Base-by-base conservation (phyloP, 2,888 invertebrate genomes). In the Amblyjoppa proteus region DNA sequence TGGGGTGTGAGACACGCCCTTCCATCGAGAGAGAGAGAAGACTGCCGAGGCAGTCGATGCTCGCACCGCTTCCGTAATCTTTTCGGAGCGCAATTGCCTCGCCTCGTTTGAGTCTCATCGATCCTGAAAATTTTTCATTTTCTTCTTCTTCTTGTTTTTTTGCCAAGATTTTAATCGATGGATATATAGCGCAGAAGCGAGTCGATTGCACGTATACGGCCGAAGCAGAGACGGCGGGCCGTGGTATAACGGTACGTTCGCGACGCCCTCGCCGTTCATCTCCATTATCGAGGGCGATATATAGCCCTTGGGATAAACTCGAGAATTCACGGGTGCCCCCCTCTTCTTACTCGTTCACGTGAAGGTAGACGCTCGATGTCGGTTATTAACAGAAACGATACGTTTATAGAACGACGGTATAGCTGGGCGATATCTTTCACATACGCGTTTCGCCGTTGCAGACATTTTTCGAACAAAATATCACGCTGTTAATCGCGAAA, bases 221-320 rank as follows among this genome's bases (percentile, higher is more conserved):
- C 56, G 77, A 49, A n/a, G 16, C 61, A 31, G 61, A 34, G 6
- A 2, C 31, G 3, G 61, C 13, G 34, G 34, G 20, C 31, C 34
- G 16, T 6, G 9, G 64, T 61, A 20, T 61, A 20, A 56, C 53
- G 70, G 51, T 31, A 34, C 34, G 56, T 66, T 34, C 73, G n/a
- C 66, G 56, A 58, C 41, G 73, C 58, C 49, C 51, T n/a, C 53
- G 56, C 74, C 74, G 79, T 83, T 79, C 51, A 69, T 83, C 78
- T 74, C 78, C 78, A 83, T 83, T 79, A 83, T 74, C 83, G 53
- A 70, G 73, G 56, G 20, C 20, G n/a, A 64, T 74, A 75, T 75
- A 76, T 69, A 58, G 70, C 69, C 49, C 31, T n/a, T 41, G 70
- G 70, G 68, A 78, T 83, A 69, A 69, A 73, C 61, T 41, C 58